phyloP scores from a whole-genome alignment of 2,888 invertebrate species.

The Caenorhabditis japonica region DNA sequence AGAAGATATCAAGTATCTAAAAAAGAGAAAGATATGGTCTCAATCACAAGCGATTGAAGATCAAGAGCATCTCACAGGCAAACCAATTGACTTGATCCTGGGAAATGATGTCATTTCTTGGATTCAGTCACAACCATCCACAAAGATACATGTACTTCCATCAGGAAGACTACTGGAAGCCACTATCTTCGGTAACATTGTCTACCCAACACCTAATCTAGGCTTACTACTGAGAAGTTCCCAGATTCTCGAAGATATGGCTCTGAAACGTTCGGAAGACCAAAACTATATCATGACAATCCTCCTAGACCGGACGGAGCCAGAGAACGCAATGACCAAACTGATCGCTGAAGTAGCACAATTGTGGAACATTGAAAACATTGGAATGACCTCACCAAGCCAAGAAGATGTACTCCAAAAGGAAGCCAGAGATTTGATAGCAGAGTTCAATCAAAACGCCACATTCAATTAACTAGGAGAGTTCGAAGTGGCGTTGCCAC shows the following conservation, averaged over 20 bases:
- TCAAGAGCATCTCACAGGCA: too few relatives aligned
- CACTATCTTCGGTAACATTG: background rate
- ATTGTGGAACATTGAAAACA: background rate
- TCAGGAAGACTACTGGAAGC: background rate
- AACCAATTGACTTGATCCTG: background rate
- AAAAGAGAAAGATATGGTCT: too few relatives aligned
- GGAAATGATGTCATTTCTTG: background rate
- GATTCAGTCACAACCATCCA: background rate
- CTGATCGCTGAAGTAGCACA: background rate
- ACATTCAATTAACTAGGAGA: background rate
- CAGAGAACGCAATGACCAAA: background rate
- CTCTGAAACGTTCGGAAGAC: too few relatives aligned
- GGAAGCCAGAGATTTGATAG: background rate
- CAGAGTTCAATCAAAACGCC: background rate
- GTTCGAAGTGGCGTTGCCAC: slow-evolving; percentile 4
- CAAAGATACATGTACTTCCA: background rate
- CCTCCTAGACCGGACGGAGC: too few relatives aligned
- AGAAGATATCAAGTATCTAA: too few relatives aligned
- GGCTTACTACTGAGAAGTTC: too few relatives aligned
- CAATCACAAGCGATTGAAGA: too few relatives aligned
- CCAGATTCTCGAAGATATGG: too few relatives aligned
- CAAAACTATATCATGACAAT: too few relatives aligned
- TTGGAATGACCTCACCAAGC: background rate
- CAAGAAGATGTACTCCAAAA: background rate
- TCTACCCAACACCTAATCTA: background rate